Conservation (phyloP, 2,797 vertebrate genomes). For the Aldrovandia affinis region DNA sequence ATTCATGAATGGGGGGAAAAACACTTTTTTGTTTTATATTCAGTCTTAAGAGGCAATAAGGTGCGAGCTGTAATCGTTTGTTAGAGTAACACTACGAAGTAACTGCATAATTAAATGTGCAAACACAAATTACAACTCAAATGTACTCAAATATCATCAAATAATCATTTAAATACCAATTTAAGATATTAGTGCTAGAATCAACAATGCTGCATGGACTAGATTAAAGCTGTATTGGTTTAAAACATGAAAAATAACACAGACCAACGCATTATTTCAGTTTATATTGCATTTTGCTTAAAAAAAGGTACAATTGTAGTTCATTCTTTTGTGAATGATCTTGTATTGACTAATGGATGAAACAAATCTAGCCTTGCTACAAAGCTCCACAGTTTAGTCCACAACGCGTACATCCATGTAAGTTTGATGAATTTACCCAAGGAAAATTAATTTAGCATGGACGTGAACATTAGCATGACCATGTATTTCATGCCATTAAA, state of each 20-base stretch:
- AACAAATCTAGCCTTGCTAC: background rate
- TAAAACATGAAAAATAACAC: background rate
- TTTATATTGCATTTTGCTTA: background rate
- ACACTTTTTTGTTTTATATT: background rate
- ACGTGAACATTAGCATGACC: background rate
- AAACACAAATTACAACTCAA: background rate
- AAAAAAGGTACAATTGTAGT: constrained; percentile 3
- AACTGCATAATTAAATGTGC: background rate
- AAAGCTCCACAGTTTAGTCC: background rate
- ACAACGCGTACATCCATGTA: background rate
- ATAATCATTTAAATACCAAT: background rate
- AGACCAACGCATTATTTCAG: background rate
- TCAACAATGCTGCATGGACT: background rate
- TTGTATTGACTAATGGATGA: background rate
- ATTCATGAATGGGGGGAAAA: background rate
- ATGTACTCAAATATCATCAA: background rate
- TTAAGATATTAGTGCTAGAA: background rate
- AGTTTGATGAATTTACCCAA: background rate
- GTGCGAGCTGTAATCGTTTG: background rate
- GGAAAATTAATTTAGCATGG: constrained; percentile 5
- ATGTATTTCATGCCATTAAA: constrained; percentile 11
- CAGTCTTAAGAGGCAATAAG: constrained; percentile 9
- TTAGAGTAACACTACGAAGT: background rate
- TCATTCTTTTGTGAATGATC: background rate
- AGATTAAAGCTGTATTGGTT: background rate